Percentiles rank a stretch among this genome's conserved stretches.
These are phyloP conservation scores for Lucilia cuprina DNA, from an alignment of 1,140 invertebrate genomes.

Conservation along the genomic window DNA sequence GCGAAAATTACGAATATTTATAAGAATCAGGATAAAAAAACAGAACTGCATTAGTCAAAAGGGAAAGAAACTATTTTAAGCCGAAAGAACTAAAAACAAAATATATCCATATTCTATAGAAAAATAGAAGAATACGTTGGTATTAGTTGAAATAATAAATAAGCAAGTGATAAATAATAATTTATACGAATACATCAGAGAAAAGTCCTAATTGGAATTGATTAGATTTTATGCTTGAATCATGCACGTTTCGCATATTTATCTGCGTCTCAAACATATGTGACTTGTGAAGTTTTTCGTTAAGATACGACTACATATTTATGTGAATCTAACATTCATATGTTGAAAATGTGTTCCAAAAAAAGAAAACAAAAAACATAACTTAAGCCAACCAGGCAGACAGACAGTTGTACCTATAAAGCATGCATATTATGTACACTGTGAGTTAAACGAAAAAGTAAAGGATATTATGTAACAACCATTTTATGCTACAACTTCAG, in stretches of 20 bases:
- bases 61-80: background rate
- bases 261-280: conserved; percentile 60
- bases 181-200: conserved; percentile 59
- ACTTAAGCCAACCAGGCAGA: background rate
- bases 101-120: background rate
- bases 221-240: conserved; percentile 45
- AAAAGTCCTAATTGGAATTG: conserved; percentile 60
- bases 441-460: background rate
- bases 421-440: background rate
- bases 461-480: too few relatives aligned
- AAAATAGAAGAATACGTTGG: background rate
- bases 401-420: background rate
- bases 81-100: background rate
- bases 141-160: conserved; percentile 47
- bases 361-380: background rate
- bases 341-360: background rate
- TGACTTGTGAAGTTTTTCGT: conserved; percentile 40
- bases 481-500: too few relatives aligned
- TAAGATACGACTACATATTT: background rate
- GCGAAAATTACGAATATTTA: background rate
- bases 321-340: background rate
- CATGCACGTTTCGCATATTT: conserved; percentile 56
- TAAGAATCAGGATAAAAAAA: background rate
- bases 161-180: conserved; percentile 61
- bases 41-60: background rate